Conservation (phyloP, 2,113 vertebrate genomes). For the Mola mola region DNA sequence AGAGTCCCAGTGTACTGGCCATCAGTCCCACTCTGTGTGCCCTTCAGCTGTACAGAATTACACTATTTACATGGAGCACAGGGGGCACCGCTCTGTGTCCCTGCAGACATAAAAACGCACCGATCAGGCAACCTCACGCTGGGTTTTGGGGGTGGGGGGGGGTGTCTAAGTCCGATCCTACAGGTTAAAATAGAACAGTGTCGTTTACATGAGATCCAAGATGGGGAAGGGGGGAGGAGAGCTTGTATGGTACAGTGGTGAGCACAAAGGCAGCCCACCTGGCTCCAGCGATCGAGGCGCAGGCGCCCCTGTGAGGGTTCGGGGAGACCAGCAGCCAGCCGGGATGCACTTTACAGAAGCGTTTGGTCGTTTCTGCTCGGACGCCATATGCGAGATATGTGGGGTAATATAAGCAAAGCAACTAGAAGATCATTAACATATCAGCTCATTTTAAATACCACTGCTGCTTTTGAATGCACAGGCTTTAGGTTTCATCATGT, state of each 20-base stretch:
- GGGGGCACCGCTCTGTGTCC: slow-evolving; percentile 42
- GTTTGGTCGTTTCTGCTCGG: slow-evolving; percentile 68
- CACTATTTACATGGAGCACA: slow-evolving; percentile 82
- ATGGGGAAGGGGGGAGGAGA: background rate
- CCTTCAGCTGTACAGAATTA: slow-evolving; percentile 88
- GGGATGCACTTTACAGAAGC: slow-evolving; percentile 86
- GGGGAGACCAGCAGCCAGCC: slow-evolving; percentile 83
- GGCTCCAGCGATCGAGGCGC: slow-evolving; percentile 86
- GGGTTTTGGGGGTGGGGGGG: slow-evolving; percentile 6
- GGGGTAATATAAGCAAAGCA: slow-evolving; percentile 93
- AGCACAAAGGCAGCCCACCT: slow-evolving; percentile 81
- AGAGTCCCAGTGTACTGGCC: slow-evolving; percentile 90
- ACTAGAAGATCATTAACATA: slow-evolving; percentile 93
- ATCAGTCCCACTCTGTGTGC: slow-evolving; percentile 88
- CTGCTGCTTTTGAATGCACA: slow-evolving; percentile 85
- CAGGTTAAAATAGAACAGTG: slow-evolving; percentile 58
- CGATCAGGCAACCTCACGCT: slow-evolving; percentile 64
- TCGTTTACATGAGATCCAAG: slow-evolving; percentile 41
- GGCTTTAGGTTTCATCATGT: slow-evolving; percentile 76
- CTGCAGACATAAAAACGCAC: slow-evolving; percentile 67
- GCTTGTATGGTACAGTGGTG: slow-evolving; percentile 52
- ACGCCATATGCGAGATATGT: slow-evolving; percentile 81
- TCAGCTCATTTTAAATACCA: slow-evolving; percentile 85
- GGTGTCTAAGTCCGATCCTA: slow-evolving; percentile 25
- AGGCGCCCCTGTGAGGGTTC: slow-evolving; percentile 84